Conservation (phyloP, 2,888 invertebrate genomes). For the Megastigmus dorsalis region DNA sequence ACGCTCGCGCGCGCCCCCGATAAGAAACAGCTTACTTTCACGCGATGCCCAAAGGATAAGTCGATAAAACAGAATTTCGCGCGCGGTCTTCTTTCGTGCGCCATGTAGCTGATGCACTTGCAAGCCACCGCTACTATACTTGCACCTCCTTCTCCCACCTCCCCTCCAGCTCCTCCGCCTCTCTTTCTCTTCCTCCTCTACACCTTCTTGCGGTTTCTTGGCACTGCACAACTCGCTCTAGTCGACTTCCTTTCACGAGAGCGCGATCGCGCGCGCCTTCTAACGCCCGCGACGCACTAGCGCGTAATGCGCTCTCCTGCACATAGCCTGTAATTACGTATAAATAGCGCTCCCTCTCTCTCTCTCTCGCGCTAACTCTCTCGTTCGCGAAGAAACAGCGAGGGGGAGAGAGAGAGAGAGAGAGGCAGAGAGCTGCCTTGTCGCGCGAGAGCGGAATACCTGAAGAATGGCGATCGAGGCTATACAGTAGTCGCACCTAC, state of each 20-base stretch:
- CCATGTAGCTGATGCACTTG: too few species aligned
- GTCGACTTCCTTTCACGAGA: neutral
- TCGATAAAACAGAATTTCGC: constrained; percentile 13
- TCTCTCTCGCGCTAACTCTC: too few species aligned
- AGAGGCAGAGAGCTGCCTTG: too few species aligned
- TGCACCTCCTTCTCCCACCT: neutral
- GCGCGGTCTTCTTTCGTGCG: too few species aligned
- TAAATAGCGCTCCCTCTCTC: too few species aligned
- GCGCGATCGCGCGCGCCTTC: too few species aligned
- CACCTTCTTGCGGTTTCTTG: too few species aligned
- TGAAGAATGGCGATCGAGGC: constrained; percentile 14
- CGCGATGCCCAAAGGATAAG: neutral
- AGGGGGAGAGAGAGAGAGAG: too few species aligned
- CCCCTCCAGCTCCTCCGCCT: neutral
- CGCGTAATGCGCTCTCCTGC: neutral
- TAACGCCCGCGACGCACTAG: too few species aligned
- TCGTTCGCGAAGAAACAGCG: neutral
- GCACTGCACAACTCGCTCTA: neutral
- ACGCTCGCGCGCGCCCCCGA: neutral
- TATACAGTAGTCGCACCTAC: too few species aligned
- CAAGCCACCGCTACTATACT: too few species aligned
- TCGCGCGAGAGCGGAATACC: neutral
- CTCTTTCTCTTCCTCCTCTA: neutral
- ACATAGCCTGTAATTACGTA: constrained; percentile 30
- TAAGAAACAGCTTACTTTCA: neutral